Percentiles rank a stretch among this genome's conserved stretches.
Evolutionary conservation across 2,113 vertebrate genomes (phyloP).

Genomic region (Isurus oxyrinchus): DNA sequence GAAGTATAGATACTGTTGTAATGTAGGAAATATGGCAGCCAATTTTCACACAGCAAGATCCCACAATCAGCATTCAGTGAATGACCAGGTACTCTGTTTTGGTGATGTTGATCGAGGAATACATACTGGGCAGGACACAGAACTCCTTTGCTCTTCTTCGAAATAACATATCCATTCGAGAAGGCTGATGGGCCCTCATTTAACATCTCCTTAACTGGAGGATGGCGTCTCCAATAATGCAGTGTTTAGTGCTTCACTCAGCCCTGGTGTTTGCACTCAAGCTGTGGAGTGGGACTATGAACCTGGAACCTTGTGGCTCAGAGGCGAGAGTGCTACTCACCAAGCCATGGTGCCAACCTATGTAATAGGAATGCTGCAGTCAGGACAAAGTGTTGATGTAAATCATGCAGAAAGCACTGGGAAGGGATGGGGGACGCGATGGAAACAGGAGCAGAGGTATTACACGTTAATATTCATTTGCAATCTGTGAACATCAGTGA

Average conservation of each 20-base stretch:
- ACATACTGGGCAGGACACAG: background rate
- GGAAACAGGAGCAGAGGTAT: background rate
- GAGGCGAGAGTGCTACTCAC: too few species aligned
- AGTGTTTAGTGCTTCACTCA: background rate
- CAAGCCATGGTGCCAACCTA: background rate
- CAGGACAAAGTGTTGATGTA: background rate
- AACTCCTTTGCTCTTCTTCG: background rate
- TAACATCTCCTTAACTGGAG: background rate
- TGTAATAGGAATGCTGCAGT: background rate
- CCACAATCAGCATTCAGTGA: too few species aligned
- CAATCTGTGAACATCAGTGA: background rate
- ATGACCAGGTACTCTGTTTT: too few species aligned
- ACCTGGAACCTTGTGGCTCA: background rate
- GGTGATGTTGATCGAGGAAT: too few species aligned
- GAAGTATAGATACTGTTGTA: too few species aligned
- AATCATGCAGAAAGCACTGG: background rate
- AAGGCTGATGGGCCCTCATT: background rate
- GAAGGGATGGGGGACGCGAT: background rate
- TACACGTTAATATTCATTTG: background rate
- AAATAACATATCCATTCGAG: background rate
- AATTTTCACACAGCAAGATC: too few species aligned
- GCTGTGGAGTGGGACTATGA: background rate
- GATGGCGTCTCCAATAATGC: background rate
- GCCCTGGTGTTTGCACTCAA: background rate
- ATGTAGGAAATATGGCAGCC: too few species aligned